These are phyloP conservation scores for Phanerotoma sp. DNA, from an alignment of 2,888 invertebrate genomes.

Conservation along the genomic window DNA sequence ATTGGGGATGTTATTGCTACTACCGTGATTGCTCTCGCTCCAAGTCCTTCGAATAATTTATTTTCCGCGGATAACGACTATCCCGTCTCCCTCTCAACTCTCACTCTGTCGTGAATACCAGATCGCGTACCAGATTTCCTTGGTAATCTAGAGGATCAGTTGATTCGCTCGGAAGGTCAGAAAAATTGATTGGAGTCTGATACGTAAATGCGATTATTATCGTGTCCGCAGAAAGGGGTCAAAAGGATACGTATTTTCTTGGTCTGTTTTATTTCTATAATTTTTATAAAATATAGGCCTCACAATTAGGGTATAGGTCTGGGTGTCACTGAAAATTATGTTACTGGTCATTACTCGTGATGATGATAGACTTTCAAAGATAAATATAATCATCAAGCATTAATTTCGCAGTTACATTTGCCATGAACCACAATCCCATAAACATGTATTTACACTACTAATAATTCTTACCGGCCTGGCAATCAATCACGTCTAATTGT, in stretches of 20 bases:
- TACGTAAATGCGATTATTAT: slow-evolving; percentile 52
- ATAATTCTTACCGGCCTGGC: slow-evolving; percentile 16
- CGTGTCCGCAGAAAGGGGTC: slow-evolving; percentile 15
- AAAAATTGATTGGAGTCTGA: slow-evolving; percentile 56
- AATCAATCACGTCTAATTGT: slow-evolving; percentile 28
- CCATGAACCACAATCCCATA: slow-evolving; percentile 23
- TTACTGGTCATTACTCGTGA: slow-evolving; percentile 5
- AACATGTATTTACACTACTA: slow-evolving; percentile 23
- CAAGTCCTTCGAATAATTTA: slow-evolving; percentile 52
- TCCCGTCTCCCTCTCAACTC: background rate
- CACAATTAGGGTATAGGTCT: background rate
- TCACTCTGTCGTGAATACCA: background rate
- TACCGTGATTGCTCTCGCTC: slow-evolving; percentile 47
- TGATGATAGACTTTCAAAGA: slow-evolving; percentile 23
- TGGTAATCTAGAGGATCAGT: slow-evolving; percentile 33
- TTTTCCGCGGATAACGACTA: slow-evolving; percentile 36
- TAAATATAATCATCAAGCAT: slow-evolving; percentile 23
- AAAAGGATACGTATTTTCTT: background rate
- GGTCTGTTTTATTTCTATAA: slow-evolving; percentile 5
- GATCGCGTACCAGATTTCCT: slow-evolving; percentile 35
- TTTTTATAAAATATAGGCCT: background rate
- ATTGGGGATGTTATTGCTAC: slow-evolving; percentile 45
- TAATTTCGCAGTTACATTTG: slow-evolving; percentile 15
- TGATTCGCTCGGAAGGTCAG: slow-evolving; percentile 47
- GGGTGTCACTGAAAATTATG: slow-evolving; percentile 14